Conservation (phyloP, 2,113 vertebrate species). For the Scytalopus superciliaris region DNA sequence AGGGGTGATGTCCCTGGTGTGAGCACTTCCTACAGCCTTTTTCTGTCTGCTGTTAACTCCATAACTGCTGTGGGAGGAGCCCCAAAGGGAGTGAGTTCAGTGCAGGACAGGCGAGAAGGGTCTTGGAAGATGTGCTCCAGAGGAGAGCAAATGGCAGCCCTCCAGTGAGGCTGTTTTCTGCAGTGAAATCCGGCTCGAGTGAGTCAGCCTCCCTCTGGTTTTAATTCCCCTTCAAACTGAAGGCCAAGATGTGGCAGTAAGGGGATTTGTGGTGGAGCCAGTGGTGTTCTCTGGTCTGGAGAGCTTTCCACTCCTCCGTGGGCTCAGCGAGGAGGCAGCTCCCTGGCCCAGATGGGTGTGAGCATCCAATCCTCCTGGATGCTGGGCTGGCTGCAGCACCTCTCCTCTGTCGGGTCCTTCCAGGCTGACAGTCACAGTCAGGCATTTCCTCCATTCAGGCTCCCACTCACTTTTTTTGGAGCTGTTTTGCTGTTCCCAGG, state of each 20-base stretch:
- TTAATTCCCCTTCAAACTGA: neutral
- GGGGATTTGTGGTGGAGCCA: neutral
- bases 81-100: accelerated
- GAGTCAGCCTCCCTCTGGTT: neutral
- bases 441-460: neutral
- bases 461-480: neutral
- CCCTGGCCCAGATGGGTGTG: neutral
- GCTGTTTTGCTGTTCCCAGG: neutral
- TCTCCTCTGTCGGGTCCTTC: neutral
- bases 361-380: neutral
- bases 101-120: neutral
- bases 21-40: neutral
- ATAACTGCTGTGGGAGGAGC: accelerated
- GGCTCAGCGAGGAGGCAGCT: neutral
- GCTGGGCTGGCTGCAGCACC: neutral
- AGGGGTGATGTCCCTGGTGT: neutral
- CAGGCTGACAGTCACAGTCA: neutral
- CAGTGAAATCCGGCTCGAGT: neutral
- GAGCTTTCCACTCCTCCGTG: neutral
- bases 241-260: neutral
- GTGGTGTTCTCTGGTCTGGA: neutral
- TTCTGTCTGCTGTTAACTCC: neutral
- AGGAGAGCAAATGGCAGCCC: neutral
- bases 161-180: neutral
- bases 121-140: neutral